A percentile compares a stretch with the other conserved stretches of the same genome.
phyloP scores from a whole-genome alignment of 2,888 invertebrate genomes.

The Brachyptera putata region DNA sequence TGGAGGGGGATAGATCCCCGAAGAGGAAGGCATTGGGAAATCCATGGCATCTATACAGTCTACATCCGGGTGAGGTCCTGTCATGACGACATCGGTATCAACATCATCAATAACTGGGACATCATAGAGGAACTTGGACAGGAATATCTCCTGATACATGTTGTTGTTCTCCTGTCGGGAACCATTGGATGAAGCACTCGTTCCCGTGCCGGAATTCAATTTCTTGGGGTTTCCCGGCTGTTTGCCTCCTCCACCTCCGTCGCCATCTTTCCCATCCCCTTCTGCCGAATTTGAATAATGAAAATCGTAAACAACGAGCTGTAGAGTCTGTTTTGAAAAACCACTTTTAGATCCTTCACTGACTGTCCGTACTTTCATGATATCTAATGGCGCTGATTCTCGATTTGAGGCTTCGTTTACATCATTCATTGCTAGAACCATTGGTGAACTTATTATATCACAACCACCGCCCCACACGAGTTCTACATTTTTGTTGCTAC shows the following conservation, averaged over 20 bases:
- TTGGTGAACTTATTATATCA: conserved; percentile 36
- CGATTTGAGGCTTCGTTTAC: conserved; percentile 63
- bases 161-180: conserved; percentile 41
- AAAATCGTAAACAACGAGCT: conserved; percentile 66
- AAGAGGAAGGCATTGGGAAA: conserved; percentile 41
- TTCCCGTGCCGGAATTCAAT: conserved; percentile 49
- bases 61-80: conserved; percentile 38
- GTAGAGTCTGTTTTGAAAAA: conserved; percentile 9
- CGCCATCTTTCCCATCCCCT: conserved; percentile 28
- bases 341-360: conserved; percentile 35
- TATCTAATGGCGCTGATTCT: conserved; percentile 44
- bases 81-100: conserved; percentile 35
- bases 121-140: conserved; percentile 44
- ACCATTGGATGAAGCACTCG: conserved; percentile 47
- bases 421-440: conserved; percentile 72
- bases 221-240: too few species aligned
- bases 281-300: conserved; percentile 49
- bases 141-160: conserved; percentile 44
- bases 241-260: neutral
- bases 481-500: too few species aligned
- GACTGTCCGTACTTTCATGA: conserved; percentile 51
- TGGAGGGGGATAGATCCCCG: conserved; percentile 36
- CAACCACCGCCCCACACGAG: conserved; percentile 28
- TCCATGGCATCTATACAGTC: conserved; percentile 42
- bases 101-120: conserved; percentile 45